Evolutionary conservation across 2,113 vertebrate species (phyloP), one percentile per base, ranked within the genome.

Genomic region (Bos indicus): DNA sequence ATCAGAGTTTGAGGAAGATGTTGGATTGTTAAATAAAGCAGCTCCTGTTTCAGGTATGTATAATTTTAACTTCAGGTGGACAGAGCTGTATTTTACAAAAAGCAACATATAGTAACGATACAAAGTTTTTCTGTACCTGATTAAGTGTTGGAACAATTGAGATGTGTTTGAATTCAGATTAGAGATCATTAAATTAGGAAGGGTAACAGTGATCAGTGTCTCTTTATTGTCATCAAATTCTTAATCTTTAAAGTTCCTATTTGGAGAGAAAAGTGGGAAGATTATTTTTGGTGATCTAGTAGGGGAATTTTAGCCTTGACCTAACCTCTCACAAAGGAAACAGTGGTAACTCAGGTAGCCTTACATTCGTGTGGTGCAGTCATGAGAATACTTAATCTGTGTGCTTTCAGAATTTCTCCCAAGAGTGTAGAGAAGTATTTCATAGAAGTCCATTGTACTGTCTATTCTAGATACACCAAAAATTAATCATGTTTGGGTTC

Each of bases 11-110:
- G 99, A 99, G 97, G 99, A 99, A 97, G 99, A 99, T 88, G 99
- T 99, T 33, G 99, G 99, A 88, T 98, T 99, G 36, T 99, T 99
- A 98, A 99, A 99, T 98, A 99, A 99, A 99, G 99, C 99, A 33
- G 99, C 99, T 97, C 99, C 99, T 2, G 96, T 99, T 98, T 99
- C 99, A 99, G 99, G 99, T 99, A 98, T 88, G 94, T 97, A 88
- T 89, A 54, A 23, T 91, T 85, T 60, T 91, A 51, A 12, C 33
- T 93, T 89, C 46, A 52, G 25, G 13, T 64, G 40, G 25, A 0
- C 85, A 51, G 59, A 89, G 46, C 36, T 52, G 14, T 96, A 48
- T 86, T 60, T 93, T 62, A 21, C 19, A 54, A 54, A 88, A 94
- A 81, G 48, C 81, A 94, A 48, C 7, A 2, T 2, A 60, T 28